phyloP scores from a whole-genome alignment of 2,797 vertebrate species.

The Aplochiton taeniatus region DNA sequence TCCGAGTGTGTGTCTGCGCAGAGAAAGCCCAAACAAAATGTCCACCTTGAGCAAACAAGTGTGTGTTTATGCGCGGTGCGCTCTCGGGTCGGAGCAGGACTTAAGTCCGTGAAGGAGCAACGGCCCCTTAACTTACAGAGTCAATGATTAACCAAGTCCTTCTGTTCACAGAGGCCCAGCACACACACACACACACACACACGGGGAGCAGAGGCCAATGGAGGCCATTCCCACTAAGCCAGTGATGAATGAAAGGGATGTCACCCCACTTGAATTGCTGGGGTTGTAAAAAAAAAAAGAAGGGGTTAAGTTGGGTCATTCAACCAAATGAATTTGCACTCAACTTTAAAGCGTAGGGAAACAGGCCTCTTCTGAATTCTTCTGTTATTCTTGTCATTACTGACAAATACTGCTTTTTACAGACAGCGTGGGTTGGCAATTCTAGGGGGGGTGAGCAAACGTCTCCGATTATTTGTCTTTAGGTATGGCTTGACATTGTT shows the following conservation, averaged over 20 bases:
- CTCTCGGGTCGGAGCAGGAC: slow-evolving; percentile 13
- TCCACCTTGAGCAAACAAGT: slow-evolving; percentile 29
- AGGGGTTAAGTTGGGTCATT: not conserved
- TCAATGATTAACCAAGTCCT: slow-evolving; percentile 65
- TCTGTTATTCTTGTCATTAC: no score
- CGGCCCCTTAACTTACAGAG: slow-evolving; percentile 35
- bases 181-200: slow-evolving; percentile 16
- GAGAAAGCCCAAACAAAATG: slow-evolving; percentile 13
- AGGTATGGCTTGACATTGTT: not conserved
- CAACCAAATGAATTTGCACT: not conserved
- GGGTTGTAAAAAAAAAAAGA: not conserved
- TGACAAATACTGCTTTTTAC: no score
- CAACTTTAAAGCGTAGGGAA: not conserved
- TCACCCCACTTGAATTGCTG: not conserved
- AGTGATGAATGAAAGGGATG: slow-evolving; percentile 31
- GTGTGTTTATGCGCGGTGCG: not conserved
- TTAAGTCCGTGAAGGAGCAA: slow-evolving; percentile 24
- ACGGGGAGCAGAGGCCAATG: slow-evolving; percentile 27
- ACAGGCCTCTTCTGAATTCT: no score
- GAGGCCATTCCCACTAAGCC: not conserved
- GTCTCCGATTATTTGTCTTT: no score
- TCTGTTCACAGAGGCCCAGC: slow-evolving; percentile 19
- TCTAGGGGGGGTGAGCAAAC: no score
- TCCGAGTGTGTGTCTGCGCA: not conserved
- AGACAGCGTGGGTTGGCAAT: no score